Percentiles rank a stretch among this genome's conserved stretches.
Conservation (phyloP, 2,113 vertebrate genomes). For the Capra hircus region DNA sequence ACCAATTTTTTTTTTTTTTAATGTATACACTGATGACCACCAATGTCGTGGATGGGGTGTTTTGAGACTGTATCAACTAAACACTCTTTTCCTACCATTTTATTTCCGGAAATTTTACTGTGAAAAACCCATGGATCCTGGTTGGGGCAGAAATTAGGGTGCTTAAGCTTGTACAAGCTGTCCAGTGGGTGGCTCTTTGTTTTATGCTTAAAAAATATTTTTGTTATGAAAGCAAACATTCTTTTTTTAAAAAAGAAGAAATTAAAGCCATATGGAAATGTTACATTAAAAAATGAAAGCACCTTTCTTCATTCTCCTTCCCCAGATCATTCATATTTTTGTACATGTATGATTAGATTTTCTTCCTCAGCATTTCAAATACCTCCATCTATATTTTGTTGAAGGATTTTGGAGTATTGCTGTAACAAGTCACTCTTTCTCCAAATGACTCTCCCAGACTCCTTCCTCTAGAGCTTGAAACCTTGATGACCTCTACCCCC, state of each 20-base stretch:
- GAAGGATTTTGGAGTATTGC: neutral
- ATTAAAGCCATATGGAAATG: neutral
- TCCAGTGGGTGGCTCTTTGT: neutral
- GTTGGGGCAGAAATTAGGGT: neutral
- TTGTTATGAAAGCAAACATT: neutral
- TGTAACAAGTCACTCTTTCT: neutral
- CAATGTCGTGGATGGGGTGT: neutral
- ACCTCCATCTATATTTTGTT: neutral
- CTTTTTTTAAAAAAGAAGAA: neutral
- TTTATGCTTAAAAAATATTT: neutral
- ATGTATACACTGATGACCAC: neutral
- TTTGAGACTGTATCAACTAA: neutral
- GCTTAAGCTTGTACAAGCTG: neutral
- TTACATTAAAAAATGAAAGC: neutral
- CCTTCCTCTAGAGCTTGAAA: neutral
- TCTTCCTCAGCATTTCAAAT: neutral
- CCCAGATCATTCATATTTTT: neutral
- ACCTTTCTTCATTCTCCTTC: neutral
- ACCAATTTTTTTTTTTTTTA: neutral
- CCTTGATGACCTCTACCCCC: neutral
- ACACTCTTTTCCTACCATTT: neutral
- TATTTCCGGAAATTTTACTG: neutral
- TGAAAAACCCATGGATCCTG: neutral
- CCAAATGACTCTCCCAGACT: neutral
- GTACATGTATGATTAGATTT: neutral